A percentile compares a stretch with the other conserved stretches of the same genome.
Evolutionary conservation across 1,140 invertebrate species (phyloP).

Genomic region (Camponotus vicinus): DNA sequence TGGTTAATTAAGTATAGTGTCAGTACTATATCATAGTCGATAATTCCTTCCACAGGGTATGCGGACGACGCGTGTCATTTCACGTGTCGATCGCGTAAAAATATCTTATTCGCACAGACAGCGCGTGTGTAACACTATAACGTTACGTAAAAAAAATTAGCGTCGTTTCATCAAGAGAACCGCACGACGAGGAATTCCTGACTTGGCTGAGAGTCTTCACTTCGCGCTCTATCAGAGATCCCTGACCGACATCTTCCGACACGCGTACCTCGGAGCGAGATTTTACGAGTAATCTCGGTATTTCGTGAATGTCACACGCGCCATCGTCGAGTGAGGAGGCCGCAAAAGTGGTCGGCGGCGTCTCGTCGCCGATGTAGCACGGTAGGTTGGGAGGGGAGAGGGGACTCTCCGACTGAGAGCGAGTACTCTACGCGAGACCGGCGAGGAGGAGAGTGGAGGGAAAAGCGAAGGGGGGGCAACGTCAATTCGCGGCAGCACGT

Average conservation of each 20-base stretch:
- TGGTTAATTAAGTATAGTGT: not conserved
- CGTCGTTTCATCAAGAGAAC: not conserved
- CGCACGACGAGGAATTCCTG: not conserved
- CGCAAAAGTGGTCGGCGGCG: conserved; percentile 55
- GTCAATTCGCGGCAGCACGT: conserved; percentile 81
- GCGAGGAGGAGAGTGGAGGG: conserved; percentile 30
- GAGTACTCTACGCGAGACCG: conserved; percentile 58
- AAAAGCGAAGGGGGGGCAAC: conserved; percentile 64
- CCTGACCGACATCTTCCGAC: not conserved
- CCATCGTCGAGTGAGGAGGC: conserved; percentile 30
- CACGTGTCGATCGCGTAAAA: not conserved
- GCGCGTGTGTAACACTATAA: not conserved
- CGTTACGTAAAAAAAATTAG: not conserved
- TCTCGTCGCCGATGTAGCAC: not conserved
- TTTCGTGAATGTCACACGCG: conserved; percentile 7
- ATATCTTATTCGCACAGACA: not conserved
- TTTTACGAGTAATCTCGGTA: conserved; percentile 16
- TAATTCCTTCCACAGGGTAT: not conserved
- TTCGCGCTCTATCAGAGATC: not conserved
- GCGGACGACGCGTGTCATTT: not conserved
- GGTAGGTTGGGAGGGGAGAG: not conserved
- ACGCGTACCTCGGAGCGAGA: too few relatives aligned
- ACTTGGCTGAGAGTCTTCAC: not conserved
- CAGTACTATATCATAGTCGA: not conserved
- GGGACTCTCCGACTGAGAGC: conserved; percentile 5